Evolutionary conservation across 2,113 vertebrate genomes (phyloP), one percentile per base, ranked within the genome.

Genomic region (Megaleporinus macrocephalus): DNA sequence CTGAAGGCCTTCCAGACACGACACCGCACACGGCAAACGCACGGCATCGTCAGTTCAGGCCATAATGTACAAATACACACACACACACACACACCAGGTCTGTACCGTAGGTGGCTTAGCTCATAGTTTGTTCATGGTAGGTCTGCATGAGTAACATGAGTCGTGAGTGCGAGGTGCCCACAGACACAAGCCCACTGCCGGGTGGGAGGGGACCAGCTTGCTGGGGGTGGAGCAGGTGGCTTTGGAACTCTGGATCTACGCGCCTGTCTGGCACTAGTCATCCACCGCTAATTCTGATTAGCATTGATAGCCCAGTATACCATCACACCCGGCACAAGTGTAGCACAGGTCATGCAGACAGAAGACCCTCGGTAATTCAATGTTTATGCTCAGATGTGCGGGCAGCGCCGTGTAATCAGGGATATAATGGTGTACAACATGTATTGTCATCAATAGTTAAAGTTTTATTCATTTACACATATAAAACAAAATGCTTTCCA

Each of bases 101-200:
- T 29, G 61, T 74, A n/a, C 74, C 77, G 82, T 78, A 78, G 82
- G 82, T 83, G 81, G 82, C 15, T 78, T 74, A 70, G 66, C 53
- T 78, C 75, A 81, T 63, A 68, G 76, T 44, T 76, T 72, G 57
- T 53, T 80, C 47, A 41, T 63, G 73, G 71, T 69, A 62, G 44
- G 76, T 76, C 76, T 81, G 75, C 62, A 80, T 86, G 85, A 86
- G 62, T 86, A 78, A 84, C 29, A 29, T n/a, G 62, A 78, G 78
- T 86, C 85, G 78, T 86, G 85, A 86, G 74, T n/a, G 70, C 36
- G 11, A 72, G n/a, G 57, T 63, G 73, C 61, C 69, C 82, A 81
- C 82, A 59, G 74, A 78, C 36, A 74, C 33, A 57, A 55, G 18
- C 65, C 65, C 14, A 33, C 33, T 62, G 65, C 30, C 47, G 62